Conservation (phyloP, 2,888 invertebrate species). For the Napeogenes sylphis region DNA sequence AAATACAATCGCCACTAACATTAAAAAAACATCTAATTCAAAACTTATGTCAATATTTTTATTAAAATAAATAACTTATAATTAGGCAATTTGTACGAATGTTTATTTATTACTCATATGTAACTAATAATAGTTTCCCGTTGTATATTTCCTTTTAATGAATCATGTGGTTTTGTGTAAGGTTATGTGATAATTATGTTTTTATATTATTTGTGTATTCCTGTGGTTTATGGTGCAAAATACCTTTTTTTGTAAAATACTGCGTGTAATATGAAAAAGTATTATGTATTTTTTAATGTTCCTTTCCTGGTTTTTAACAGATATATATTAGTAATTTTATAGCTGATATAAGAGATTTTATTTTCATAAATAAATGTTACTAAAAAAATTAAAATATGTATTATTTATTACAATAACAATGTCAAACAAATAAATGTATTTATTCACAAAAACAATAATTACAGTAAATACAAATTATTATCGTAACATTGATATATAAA, state of each 20-base stretch:
- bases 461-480: too few species aligned
- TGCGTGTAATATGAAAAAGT: conserved; percentile 2
- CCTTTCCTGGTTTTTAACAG: conserved; percentile 7
- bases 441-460: too few species aligned
- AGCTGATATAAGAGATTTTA: conserved; percentile 25
- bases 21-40: neutral
- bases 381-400: conserved; percentile 18
- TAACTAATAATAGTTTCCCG: conserved; percentile 17
- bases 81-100: neutral
- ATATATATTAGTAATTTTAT: conserved; percentile 21
- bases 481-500: too few species aligned
- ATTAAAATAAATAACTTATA: neutral
- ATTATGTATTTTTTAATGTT: conserved; percentile 7
- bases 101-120: too few species aligned
- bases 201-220: conserved; percentile 15
- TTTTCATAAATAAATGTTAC: conserved; percentile 30
- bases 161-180: conserved; percentile 24
- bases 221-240: conserved; percentile 12
- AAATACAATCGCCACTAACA: neutral
- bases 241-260: conserved; percentile 13
- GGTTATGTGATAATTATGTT: conserved; percentile 21
- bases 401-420: conserved; percentile 1
- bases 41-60: neutral
- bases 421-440: too few species aligned
- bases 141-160: conserved; percentile 25